phyloP scores from a whole-genome alignment of 2,888 invertebrate species.

The Alcis repandata region DNA sequence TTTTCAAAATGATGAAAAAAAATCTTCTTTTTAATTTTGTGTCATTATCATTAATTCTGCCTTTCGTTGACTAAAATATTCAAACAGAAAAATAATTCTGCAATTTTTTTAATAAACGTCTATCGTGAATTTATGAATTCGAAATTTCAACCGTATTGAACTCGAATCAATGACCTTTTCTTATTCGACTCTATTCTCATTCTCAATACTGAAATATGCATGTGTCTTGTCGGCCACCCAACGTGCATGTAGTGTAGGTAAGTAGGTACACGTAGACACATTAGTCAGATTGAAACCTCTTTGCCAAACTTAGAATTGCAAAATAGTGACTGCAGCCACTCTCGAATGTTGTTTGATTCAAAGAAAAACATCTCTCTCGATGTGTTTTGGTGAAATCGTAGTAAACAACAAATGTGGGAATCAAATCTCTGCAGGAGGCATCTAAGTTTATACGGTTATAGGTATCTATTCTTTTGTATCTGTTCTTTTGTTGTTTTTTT shows the following conservation, averaged over 20 bases:
- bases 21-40: slow-evolving; percentile 33
- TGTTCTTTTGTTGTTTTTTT: too few species aligned
- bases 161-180: slow-evolving; percentile 2
- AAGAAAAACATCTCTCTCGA: slow-evolving; percentile 65
- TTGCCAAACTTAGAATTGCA: slow-evolving; percentile 81
- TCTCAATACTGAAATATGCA: slow-evolving; percentile 29
- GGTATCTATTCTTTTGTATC: too few species aligned
- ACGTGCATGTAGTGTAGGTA: slow-evolving; percentile 3
- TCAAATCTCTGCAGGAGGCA: too few species aligned
- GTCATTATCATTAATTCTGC: slow-evolving; percentile 31
- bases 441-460: too few species aligned
- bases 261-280: slow-evolving; percentile 67
- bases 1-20: not conserved
- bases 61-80: slow-evolving; percentile 14
- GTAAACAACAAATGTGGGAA: not conserved
- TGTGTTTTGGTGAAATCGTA: slow-evolving; percentile 50
- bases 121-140: not conserved
- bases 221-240: slow-evolving; percentile 14
- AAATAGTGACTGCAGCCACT: slow-evolving; percentile 76
- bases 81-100: not conserved
- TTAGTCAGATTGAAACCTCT: slow-evolving; percentile 83
- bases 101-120: not conserved
- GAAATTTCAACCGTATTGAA: not conserved
- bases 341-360: slow-evolving; percentile 73
- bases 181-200: slow-evolving; percentile 16